These are phyloP conservation scores for Luffia ferchaultella DNA, from an alignment of 2,888 invertebrate genomes.

Conservation along the genomic window DNA sequence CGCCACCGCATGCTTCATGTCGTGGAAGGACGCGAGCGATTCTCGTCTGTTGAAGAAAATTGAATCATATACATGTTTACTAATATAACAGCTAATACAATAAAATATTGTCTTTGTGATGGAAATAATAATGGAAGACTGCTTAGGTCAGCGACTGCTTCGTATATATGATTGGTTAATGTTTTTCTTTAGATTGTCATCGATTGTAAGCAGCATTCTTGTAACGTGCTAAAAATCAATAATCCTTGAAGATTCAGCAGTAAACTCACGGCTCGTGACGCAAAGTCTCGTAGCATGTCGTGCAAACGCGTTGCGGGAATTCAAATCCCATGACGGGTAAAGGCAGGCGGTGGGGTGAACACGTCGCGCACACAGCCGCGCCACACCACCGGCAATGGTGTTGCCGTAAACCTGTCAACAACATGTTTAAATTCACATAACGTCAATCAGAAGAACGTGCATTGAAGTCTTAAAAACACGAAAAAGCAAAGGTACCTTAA, in stretches of 20 bases:
- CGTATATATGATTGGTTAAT: too few relatives aligned
- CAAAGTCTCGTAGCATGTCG: slow-evolving; percentile 84
- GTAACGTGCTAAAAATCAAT: too few relatives aligned
- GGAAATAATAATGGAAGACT: too few relatives aligned
- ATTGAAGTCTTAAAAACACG: too few relatives aligned
- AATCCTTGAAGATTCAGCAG: too few relatives aligned
- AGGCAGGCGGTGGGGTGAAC: slow-evolving; percentile 86
- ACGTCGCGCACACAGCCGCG: slow-evolving; percentile 92
- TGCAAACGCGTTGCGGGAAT: slow-evolving; percentile 95
- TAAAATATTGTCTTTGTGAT: neutral
- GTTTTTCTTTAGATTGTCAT: too few relatives aligned
- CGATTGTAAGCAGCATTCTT: too few relatives aligned
- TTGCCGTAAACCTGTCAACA: slow-evolving; percentile 77
- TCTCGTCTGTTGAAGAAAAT: slow-evolving; percentile 72
- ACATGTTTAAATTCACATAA: too few relatives aligned
- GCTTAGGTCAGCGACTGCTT: too few relatives aligned
- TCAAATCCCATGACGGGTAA: slow-evolving; percentile 98
- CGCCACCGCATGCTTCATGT: slow-evolving; percentile 91
- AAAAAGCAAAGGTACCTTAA: too few relatives aligned
- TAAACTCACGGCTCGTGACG: slow-evolving; percentile 90
- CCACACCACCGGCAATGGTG: slow-evolving; percentile 95
- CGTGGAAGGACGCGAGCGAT: slow-evolving; percentile 94
- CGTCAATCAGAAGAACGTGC: too few relatives aligned
- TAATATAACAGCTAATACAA: neutral
- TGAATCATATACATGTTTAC: neutral